These are phyloP conservation scores for Drosophila stalkeri DNA, from an alignment of 2,888 invertebrate genomes.

Conservation along the genomic window DNA sequence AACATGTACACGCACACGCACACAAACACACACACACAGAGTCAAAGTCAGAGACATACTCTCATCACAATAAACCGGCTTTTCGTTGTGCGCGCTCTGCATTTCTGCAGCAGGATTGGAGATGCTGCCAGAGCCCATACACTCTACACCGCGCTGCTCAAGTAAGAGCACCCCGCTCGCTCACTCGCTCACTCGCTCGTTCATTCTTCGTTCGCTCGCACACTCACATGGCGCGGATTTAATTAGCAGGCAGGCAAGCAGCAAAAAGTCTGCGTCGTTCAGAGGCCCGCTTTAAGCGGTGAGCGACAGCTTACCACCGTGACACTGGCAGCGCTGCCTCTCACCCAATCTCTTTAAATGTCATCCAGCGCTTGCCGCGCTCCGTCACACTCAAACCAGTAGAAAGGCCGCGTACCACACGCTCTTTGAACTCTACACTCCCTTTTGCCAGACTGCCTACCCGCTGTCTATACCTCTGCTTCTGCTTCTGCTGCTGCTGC, in stretches of 20 bases:
- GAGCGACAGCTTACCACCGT: conserved; percentile 46
- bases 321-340: conserved; percentile 44
- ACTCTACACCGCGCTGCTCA: conserved; percentile 39
- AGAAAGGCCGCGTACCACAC: conserved; percentile 55
- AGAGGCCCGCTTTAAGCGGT: conserved; percentile 58
- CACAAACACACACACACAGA: conserved; percentile 7
- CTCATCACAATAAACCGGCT: conserved; percentile 70
- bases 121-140: conserved; percentile 64
- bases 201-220: conserved; percentile 5
- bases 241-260: conserved; percentile 57
- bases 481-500: conserved; percentile 10
- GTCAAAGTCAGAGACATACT: conserved; percentile 38
- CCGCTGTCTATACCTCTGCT: conserved; percentile 11
- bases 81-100: conserved; percentile 76
- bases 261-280: conserved; percentile 44
- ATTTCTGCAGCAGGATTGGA: conserved; percentile 77
- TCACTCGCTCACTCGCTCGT: conserved; percentile 1
- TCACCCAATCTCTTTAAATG: conserved; percentile 74
- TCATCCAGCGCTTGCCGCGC: conserved; percentile 48
- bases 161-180: conserved; percentile 61
- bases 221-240: conserved; percentile 51
- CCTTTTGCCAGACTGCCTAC: conserved; percentile 43
- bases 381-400: conserved; percentile 58
- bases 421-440: conserved; percentile 75
- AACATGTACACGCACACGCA: conserved; percentile 17